Evolutionary conservation across 2,888 invertebrate genomes (phyloP).

Genomic region (Troides aeacus): DNA sequence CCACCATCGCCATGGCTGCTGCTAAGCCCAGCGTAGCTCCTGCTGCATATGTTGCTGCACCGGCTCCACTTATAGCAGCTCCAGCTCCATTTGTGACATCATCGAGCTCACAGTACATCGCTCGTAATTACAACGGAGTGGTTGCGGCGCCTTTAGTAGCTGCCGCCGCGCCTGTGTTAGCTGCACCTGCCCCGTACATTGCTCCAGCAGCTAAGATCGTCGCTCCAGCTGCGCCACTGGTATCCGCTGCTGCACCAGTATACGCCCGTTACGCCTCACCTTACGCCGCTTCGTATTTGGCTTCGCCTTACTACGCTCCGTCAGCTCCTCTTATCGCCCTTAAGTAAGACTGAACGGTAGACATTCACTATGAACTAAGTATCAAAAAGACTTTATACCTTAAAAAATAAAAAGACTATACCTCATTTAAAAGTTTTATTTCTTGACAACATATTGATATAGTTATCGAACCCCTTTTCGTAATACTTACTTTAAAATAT

Average conservation of each 20-base stretch:
- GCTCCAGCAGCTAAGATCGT: constrained; percentile 43
- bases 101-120: constrained; percentile 82
- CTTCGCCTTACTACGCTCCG: constrained; percentile 34
- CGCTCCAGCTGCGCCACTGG: constrained; percentile 38
- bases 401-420: constrained; percentile 13
- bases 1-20: constrained; percentile 54
- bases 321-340: constrained; percentile 49
- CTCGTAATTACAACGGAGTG: constrained; percentile 80
- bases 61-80: constrained; percentile 55
- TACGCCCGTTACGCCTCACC: constrained; percentile 8
- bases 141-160: constrained; percentile 67
- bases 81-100: constrained; percentile 82
- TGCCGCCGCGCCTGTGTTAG: constrained; percentile 55
- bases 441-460: background rate
- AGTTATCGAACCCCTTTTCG: too few relatives aligned
- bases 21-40: constrained; percentile 65
- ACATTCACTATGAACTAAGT: constrained; percentile 3
- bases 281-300: constrained; percentile 4
- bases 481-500: too few relatives aligned
- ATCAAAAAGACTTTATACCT: constrained; percentile 3
- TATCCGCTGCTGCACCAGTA: constrained; percentile 6
- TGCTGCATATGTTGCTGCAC: constrained; percentile 49
- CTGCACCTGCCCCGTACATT: constrained; percentile 48
- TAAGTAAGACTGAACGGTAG: constrained; percentile 13
- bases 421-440: background rate